A percentile compares a stretch with the other conserved stretches of the same genome.
These are phyloP conservation scores for Marronus borbonicus DNA, from an alignment of 2,888 invertebrate species.

Conservation along the genomic window DNA sequence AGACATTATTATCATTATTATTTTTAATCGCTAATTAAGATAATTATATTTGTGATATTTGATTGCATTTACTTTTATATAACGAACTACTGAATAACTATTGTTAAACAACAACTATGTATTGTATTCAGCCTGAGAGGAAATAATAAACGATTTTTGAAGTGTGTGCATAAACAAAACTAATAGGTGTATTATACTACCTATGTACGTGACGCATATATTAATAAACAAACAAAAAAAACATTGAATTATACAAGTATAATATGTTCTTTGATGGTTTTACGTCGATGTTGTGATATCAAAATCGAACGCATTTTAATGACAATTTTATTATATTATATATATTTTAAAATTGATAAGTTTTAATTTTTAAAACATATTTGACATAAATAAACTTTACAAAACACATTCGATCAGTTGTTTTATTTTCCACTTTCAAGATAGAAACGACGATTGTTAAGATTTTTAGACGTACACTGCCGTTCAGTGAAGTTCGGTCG, in stretches of 20 bases:
- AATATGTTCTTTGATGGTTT: constrained; percentile 50
- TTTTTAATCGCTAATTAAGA: constrained; percentile 5
- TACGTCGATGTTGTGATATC: constrained; percentile 44
- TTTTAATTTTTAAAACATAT: constrained; percentile 65
- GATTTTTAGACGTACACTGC: no score
- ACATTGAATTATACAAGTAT: neutral
- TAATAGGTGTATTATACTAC: neutral
- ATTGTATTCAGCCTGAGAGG: constrained; percentile 31
- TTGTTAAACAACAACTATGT: neutral
- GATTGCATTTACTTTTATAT: constrained; percentile 55
- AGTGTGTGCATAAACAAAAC: constrained; percentile 16
- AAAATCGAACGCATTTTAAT: constrained; percentile 57
- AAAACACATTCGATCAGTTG: constrained; percentile 55
- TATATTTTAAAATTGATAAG: constrained; percentile 52
- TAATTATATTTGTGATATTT: constrained; percentile 59
- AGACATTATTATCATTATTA: no score
- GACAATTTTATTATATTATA: constrained; percentile 46
- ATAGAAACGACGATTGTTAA: no score
- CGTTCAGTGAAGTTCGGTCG: no score
- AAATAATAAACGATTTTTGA: constrained; percentile 22
- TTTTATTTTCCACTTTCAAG: neutral
- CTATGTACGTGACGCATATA: neutral
- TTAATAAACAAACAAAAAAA: neutral
- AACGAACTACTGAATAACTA: neutral
- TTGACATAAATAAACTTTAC: constrained; percentile 67